Percentiles rank a stretch among this genome's conserved stretches.
phyloP scores from a whole-genome alignment of 2,113 vertebrate genomes.

The Gambusia holbrooki region DNA sequence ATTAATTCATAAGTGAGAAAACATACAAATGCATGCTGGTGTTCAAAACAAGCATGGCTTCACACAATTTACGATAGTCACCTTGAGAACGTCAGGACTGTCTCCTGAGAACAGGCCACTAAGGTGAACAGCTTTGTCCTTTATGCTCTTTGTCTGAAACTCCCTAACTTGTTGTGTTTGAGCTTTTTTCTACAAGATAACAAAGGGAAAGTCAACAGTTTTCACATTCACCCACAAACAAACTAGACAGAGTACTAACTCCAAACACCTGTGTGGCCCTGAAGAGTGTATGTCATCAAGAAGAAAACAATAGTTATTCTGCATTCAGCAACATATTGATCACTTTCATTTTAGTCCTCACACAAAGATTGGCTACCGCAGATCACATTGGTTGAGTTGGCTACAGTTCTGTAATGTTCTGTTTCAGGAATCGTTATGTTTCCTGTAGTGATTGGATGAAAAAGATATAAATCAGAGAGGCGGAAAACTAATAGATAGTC shows the following conservation, averaged over 20 bases:
- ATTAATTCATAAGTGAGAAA: neutral
- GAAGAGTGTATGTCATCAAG: slow-evolving; percentile 14
- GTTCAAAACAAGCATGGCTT: slow-evolving; percentile 20
- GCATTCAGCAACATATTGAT: slow-evolving; percentile 17
- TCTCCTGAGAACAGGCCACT: slow-evolving; percentile 87
- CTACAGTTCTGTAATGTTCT: neutral
- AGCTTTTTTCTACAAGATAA: slow-evolving; percentile 87
- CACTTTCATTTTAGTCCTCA: slow-evolving; percentile 58
- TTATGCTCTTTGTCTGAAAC: slow-evolving; percentile 96
- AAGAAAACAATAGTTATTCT: slow-evolving; percentile 45
- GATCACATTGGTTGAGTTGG: neutral
- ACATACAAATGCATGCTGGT: neutral
- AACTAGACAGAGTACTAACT: slow-evolving; percentile 46
- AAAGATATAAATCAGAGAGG: no score
- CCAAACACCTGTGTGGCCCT: neutral
- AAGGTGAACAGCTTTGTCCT: slow-evolving; percentile 93
- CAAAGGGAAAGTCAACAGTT: slow-evolving; percentile 44
- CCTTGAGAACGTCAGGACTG: slow-evolving; percentile 82
- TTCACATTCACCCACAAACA: slow-evolving; percentile 32
- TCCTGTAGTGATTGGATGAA: no score
- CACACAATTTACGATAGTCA: slow-evolving; percentile 78
- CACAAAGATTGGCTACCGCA: neutral
- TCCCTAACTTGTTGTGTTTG: slow-evolving; percentile 92
- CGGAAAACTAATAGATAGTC: no score
- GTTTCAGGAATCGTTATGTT: neutral